Conservation (phyloP, 2,888 invertebrate genomes). For the Ferrisia virgata region DNA sequence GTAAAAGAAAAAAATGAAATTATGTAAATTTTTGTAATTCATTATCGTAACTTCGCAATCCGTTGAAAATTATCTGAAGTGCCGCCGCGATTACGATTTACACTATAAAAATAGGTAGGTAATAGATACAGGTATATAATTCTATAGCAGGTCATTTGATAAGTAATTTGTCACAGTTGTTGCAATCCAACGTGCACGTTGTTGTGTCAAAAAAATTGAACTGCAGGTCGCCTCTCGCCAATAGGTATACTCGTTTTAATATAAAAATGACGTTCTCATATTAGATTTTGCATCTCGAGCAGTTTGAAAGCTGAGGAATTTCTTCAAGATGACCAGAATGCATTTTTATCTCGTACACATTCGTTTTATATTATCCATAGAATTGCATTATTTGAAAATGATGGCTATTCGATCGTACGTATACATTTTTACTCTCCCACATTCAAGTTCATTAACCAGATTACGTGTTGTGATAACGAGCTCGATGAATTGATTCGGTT, state of each 20-base stretch:
- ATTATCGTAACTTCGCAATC: neutral
- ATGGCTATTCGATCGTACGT: too few species aligned
- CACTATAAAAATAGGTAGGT: too few species aligned
- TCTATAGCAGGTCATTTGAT: neutral
- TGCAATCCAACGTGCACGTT: neutral
- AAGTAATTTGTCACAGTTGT: conserved; percentile 18
- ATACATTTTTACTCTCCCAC: too few species aligned
- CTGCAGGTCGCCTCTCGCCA: neutral
- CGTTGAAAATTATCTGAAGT: conserved; percentile 23
- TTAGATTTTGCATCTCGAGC: neutral
- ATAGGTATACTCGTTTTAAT: too few species aligned
- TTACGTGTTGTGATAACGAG: too few species aligned
- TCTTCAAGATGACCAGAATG: neutral
- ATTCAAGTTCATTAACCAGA: too few species aligned
- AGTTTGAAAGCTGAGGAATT: neutral
- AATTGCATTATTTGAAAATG: too few species aligned
- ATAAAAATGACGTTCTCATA: neutral
- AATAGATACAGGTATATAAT: neutral
- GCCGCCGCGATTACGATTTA: conserved; percentile 11
- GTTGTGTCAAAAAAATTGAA: neutral
- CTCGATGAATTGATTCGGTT: too few species aligned
- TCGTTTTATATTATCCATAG: too few species aligned
- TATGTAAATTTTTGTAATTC: conserved; percentile 17
- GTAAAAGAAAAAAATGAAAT: neutral
- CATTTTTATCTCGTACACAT: too few species aligned